phyloP scores from a whole-genome alignment of 2,888 invertebrate species.

The Cheilosia soror region DNA sequence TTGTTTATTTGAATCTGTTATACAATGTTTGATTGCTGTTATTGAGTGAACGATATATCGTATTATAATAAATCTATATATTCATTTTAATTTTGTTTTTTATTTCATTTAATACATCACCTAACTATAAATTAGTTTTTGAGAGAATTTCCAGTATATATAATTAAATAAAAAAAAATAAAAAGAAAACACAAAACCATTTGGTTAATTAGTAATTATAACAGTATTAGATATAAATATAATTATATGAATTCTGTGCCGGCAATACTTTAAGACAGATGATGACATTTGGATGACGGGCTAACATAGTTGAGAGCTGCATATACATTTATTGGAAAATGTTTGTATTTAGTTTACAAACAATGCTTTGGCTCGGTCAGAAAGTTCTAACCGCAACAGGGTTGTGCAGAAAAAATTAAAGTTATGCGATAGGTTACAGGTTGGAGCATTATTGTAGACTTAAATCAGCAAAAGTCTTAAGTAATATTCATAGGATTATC shows the following conservation, averaged over 20 bases:
- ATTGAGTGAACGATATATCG: constrained; percentile 20
- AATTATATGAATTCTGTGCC: constrained; percentile 17
- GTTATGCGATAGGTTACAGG: too few species aligned
- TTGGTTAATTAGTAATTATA: constrained; percentile 48
- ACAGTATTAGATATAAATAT: constrained; percentile 44
- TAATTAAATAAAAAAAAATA: constrained; percentile 18
- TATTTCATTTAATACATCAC: constrained; percentile 55
- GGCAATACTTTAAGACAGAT: constrained; percentile 17
- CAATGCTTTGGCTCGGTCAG: not conserved
- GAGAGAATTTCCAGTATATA: constrained; percentile 19
- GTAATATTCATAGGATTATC: too few species aligned
- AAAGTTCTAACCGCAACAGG: too few species aligned
- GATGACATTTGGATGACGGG: not conserved
- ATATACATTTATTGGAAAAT: not conserved
- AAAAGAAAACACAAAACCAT: constrained; percentile 27
- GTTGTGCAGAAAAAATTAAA: too few species aligned
- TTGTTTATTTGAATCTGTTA: constrained; percentile 9
- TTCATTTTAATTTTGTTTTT: not conserved
- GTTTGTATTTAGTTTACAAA: not conserved
- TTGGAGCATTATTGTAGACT: too few species aligned
- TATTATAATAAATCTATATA: constrained; percentile 13
- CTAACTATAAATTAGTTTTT: constrained; percentile 56
- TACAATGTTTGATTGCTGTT: constrained; percentile 39
- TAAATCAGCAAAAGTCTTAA: too few species aligned
- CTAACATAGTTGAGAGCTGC: not conserved